phyloP scores from a whole-genome alignment of 1,140 invertebrate genomes.

The Euglossa dilemma region DNA sequence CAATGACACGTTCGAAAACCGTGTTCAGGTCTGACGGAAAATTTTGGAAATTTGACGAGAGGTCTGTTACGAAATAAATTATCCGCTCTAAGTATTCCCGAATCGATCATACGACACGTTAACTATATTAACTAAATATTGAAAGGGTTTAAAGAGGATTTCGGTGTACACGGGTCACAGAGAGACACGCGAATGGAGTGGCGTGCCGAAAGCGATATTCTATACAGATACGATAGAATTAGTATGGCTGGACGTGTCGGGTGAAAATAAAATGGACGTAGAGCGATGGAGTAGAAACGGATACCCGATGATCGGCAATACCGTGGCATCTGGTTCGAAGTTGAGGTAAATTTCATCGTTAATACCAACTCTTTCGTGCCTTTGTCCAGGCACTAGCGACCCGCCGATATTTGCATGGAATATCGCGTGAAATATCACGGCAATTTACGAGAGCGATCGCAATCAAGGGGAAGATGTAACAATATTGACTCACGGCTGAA shows the following conservation, averaged over 20 bases:
- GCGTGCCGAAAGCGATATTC: too few species aligned
- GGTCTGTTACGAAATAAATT: too few species aligned
- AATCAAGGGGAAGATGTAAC: not conserved
- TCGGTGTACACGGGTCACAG: not conserved
- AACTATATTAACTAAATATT: too few species aligned
- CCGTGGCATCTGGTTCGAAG: not conserved
- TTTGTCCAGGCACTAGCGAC: not conserved
- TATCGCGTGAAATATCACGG: not conserved
- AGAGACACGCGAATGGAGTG: not conserved
- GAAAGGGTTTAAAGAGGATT: not conserved
- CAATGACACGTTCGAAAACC: too few species aligned
- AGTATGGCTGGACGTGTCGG: not conserved
- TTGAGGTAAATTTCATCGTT: not conserved
- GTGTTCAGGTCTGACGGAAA: too few species aligned
- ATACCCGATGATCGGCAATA: not conserved
- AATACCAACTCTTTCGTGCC: not conserved
- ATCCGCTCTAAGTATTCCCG: too few species aligned
- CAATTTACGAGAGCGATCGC: conserved; percentile 9
- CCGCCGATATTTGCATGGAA: not conserved
- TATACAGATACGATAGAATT: not conserved
- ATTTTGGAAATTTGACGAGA: too few species aligned
- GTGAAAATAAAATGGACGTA: not conserved
- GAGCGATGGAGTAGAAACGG: not conserved
- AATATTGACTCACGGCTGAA: conserved; percentile 3
- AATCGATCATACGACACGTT: too few species aligned